Evolutionary conservation across 1,140 invertebrate genomes (phyloP).

Genomic region (Papilio xuthus): DNA sequence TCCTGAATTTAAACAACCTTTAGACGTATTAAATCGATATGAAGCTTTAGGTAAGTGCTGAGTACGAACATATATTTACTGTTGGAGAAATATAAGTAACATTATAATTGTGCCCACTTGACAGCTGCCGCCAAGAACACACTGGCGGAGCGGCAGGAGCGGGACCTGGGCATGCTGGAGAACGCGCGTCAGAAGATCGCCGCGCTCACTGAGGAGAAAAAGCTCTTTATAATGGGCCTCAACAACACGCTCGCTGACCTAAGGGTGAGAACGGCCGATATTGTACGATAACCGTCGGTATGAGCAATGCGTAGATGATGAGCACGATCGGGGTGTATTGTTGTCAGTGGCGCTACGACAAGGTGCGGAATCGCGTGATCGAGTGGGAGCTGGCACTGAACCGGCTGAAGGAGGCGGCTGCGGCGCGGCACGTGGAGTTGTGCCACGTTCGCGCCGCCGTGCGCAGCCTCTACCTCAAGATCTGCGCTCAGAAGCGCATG

Average conservation of each 20-base stretch:
- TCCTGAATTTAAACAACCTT: conserved; percentile 80
- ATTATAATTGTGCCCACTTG: not conserved
- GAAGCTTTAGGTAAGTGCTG: conserved; percentile 77
- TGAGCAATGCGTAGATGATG: not conserved
- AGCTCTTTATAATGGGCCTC: conserved; percentile 78
- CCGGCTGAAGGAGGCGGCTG: conserved; percentile 74
- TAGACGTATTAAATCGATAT: conserved; percentile 83
- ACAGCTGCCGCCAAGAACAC: conserved; percentile 74
- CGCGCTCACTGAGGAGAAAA: conserved; percentile 74
- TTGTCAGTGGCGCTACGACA: conserved; percentile 73
- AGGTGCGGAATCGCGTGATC: conserved; percentile 70
- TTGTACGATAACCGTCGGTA: not conserved
- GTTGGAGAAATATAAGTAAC: not conserved
- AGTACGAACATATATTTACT: not conserved
- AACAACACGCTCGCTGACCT: conserved; percentile 76
- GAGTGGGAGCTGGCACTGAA: conserved; percentile 78
- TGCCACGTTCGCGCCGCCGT: conserved; percentile 73
- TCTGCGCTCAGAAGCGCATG: conserved; percentile 75
- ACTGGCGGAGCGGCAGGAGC: conserved; percentile 72
- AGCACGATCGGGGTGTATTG: not conserved
- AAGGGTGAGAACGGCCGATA: conserved; percentile 53
- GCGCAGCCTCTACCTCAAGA: conserved; percentile 74
- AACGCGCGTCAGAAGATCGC: conserved; percentile 72
- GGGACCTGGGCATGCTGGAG: conserved; percentile 74
- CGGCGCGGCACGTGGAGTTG: conserved; percentile 68